Evolutionary conservation across 2,888 invertebrate genomes (phyloP).

Genomic region (Agriopis aurantiaria): DNA sequence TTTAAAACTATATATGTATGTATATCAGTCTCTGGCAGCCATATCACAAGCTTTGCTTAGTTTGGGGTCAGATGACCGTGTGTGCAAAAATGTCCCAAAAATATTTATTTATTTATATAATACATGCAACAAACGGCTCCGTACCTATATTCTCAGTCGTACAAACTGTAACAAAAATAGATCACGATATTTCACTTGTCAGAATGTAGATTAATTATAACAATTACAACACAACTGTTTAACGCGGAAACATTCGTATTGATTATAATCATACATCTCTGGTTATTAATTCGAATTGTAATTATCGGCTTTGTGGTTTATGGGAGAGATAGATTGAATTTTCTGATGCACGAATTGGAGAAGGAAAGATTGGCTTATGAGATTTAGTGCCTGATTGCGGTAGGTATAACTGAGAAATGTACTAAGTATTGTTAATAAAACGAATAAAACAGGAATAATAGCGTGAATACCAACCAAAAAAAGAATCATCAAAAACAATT

Average conservation of each 20-base stretch:
- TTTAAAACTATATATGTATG: too few species aligned
- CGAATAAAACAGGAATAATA: too few species aligned
- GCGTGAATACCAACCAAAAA: too few species aligned
- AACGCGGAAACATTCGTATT: conserved; percentile 71
- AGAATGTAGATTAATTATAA: conserved; percentile 76
- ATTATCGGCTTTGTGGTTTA: conserved; percentile 29
- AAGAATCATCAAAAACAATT: too few species aligned
- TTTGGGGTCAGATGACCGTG: too few species aligned
- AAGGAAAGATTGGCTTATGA: neutral
- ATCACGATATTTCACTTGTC: conserved; percentile 61
- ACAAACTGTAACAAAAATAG: conserved; percentile 37
- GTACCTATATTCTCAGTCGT: conserved; percentile 30
- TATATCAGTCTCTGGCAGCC: too few species aligned
- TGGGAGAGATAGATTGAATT: conserved; percentile 25
- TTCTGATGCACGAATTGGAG: conserved; percentile 8
- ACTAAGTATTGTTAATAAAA: too few species aligned
- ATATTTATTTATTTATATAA: too few species aligned
- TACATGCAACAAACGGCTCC: too few species aligned
- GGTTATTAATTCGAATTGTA: conserved; percentile 62
- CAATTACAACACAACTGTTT: conserved; percentile 58
- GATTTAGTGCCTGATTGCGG: neutral
- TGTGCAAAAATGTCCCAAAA: too few species aligned
- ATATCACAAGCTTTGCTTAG: too few species aligned
- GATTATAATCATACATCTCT: conserved; percentile 65
- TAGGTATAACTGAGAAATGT: too few species aligned